phyloP scores from a whole-genome alignment of 2,797 vertebrate species.

The Pipistrellus nathusii region DNA sequence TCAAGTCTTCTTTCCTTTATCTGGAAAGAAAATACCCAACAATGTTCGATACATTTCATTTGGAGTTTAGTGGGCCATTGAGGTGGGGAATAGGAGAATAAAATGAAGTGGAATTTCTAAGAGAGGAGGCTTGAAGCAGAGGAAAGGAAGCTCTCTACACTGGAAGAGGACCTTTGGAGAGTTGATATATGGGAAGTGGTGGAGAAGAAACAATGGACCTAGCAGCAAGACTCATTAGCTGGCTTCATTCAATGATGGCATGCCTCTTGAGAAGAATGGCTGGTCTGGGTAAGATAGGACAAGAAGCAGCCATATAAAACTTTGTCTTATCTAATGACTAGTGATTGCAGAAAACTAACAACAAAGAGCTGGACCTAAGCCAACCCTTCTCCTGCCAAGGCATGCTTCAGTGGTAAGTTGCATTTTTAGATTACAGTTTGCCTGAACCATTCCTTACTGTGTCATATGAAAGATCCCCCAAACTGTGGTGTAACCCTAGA shows the following conservation, averaged over 20 bases:
- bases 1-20: not conserved
- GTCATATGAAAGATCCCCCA: not conserved
- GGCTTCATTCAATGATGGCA: no score
- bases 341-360: not conserved
- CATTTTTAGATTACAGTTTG: not conserved
- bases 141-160: not conserved
- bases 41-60: not conserved
- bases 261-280: not conserved
- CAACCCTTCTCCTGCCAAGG: not conserved
- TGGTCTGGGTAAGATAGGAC: not conserved
- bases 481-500: accelerated
- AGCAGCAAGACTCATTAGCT: not conserved
- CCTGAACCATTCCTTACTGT: accelerated
- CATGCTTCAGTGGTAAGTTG: no score
- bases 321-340: no score
- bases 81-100: not conserved
- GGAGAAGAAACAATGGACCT: not conserved
- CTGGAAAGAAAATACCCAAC: not conserved
- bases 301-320: accelerated
- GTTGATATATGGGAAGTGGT: not conserved
- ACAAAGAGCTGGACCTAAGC: not conserved
- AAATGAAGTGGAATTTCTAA: not conserved
- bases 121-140: not conserved
- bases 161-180: not conserved
- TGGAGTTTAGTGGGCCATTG: not conserved